A percentile compares a stretch with the other conserved stretches of the same genome.
These are phyloP conservation scores for Anodontia alba DNA, from an alignment of 2,888 invertebrate genomes.

Conservation along the genomic window DNA sequence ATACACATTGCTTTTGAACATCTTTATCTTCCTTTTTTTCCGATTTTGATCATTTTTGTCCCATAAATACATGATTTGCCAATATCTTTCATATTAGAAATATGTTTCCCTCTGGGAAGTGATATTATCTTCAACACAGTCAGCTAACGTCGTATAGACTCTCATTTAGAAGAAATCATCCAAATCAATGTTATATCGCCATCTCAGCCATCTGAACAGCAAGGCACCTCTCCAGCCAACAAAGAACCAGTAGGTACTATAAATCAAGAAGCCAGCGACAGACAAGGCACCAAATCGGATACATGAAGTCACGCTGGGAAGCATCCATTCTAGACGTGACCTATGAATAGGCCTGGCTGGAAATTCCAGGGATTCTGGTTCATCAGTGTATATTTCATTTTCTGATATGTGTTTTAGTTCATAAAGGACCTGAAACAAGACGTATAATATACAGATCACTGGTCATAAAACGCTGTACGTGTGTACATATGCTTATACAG, in stretches of 20 bases:
- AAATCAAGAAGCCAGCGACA: constrained; percentile 26
- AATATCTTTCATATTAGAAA: too few species aligned
- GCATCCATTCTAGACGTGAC: constrained; percentile 41
- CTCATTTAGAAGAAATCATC: constrained; percentile 24
- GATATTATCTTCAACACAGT: too few species aligned
- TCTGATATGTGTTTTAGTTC: constrained; percentile 70
- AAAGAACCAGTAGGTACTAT: constrained; percentile 43
- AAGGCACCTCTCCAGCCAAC: constrained; percentile 47
- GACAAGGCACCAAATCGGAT: constrained; percentile 31
- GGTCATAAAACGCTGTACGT: too few species aligned
- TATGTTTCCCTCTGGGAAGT: too few species aligned
- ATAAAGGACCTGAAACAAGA: constrained; percentile 60
- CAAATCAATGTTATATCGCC: constrained; percentile 42
- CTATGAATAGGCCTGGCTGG: constrained; percentile 41
- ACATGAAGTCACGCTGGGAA: constrained; percentile 47
- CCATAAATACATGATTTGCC: too few species aligned
- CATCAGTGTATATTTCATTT: constrained; percentile 75
- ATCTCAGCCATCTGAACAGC: constrained; percentile 47
- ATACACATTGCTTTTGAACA: too few species aligned
- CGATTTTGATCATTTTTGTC: too few species aligned
- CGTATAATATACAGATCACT: too few species aligned
- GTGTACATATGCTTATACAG: too few species aligned
- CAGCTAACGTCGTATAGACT: too few species aligned
- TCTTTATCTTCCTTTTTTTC: too few species aligned
- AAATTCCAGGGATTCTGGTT: constrained; percentile 67